These are phyloP conservation scores for Alligator mississippiensis DNA, from an alignment of 2,113 vertebrate genomes.

Conservation along the genomic window DNA sequence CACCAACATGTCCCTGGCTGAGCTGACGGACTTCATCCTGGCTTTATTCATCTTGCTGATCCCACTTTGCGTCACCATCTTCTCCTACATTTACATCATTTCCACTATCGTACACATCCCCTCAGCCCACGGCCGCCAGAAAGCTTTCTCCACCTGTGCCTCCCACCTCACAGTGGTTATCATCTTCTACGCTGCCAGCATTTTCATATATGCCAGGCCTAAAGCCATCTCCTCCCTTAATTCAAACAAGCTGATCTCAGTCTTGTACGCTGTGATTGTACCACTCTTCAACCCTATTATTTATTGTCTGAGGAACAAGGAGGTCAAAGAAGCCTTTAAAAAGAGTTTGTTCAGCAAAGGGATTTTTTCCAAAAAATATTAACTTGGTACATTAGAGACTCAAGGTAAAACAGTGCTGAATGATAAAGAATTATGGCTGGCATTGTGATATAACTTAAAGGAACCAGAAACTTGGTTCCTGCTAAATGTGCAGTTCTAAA, in stretches of 20 bases:
- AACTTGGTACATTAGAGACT: not conserved
- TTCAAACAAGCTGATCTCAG: slow-evolving; percentile 65
- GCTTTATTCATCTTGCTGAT: slow-evolving; percentile 64
- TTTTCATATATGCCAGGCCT: slow-evolving; percentile 70
- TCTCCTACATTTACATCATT: slow-evolving; percentile 70
- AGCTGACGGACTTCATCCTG: slow-evolving; percentile 59
- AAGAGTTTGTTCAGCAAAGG: slow-evolving; percentile 25
- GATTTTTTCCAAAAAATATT: not conserved
- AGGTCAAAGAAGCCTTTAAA: slow-evolving; percentile 58
- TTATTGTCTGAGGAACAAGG: slow-evolving; percentile 70
- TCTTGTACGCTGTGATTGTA: slow-evolving; percentile 59
- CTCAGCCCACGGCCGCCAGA: slow-evolving; percentile 26
- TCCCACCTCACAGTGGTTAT: slow-evolving; percentile 63
- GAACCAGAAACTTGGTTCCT: no score
- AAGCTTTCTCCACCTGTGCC: slow-evolving; percentile 69
- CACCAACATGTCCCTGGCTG: slow-evolving; percentile 44
- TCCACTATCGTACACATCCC: slow-evolving; percentile 55
- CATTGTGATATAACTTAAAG: no score
- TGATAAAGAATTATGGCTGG: no score
- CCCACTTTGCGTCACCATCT: slow-evolving; percentile 42
- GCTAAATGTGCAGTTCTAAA: no score
- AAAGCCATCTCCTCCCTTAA: slow-evolving; percentile 54
- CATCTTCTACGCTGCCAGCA: slow-evolving; percentile 66
- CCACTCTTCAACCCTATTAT: slow-evolving; percentile 70
- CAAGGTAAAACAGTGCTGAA: not conserved